Conservation (phyloP, 2,113 vertebrate species). For the Antigone vipio region DNA sequence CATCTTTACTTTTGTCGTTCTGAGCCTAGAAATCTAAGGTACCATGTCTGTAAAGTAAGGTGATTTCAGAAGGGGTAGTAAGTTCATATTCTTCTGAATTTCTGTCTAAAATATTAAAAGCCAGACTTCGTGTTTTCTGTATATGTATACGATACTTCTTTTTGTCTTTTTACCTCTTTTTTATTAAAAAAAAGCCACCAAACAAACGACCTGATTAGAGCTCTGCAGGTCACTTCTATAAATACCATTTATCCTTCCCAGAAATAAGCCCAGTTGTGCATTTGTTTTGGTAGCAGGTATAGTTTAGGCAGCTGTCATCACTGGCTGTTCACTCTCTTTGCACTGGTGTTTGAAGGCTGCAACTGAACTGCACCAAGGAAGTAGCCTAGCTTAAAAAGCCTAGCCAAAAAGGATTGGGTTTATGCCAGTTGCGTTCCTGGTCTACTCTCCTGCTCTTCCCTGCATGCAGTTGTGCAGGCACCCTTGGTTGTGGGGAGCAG, state of each 20-base stretch:
- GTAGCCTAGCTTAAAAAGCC: background rate
- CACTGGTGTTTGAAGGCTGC: background rate
- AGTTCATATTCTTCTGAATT: background rate
- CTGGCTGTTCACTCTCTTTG: background rate
- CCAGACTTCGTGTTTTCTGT: background rate
- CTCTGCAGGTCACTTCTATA: background rate
- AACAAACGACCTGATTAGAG: background rate
- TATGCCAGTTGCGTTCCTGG: background rate
- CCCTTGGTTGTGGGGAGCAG: background rate
- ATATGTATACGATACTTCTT: fast-evolving
- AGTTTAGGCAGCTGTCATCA: background rate
- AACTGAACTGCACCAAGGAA: background rate
- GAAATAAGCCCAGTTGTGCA: background rate
- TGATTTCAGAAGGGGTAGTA: background rate
- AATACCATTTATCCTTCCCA: background rate
- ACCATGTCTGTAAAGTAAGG: no score
- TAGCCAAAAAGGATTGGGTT: background rate
- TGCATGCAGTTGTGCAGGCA: fast-evolving
- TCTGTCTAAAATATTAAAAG: background rate
- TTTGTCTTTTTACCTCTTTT: background rate
- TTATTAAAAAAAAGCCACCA: background rate
- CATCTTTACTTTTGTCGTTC: background rate
- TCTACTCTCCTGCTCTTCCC: no score
- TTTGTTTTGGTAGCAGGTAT: background rate
- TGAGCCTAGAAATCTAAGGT: background rate